Percentiles rank a stretch among this genome's conserved stretches.
Conservation (phyloP, 2,888 invertebrate genomes). For the Smittia aterrima region DNA sequence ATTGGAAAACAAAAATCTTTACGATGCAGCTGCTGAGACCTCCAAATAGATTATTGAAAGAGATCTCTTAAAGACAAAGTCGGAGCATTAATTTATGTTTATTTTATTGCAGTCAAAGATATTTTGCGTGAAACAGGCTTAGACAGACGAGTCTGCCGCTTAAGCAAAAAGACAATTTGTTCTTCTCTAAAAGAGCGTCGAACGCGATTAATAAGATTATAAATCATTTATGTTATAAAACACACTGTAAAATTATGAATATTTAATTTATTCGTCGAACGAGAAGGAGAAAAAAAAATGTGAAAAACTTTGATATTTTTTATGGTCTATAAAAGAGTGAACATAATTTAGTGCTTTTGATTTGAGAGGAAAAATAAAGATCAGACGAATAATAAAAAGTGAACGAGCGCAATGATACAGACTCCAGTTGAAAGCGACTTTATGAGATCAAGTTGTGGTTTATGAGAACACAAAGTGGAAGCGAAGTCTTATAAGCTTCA, state of each 20-base stretch:
- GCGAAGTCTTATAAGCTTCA: too few relatives aligned
- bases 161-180: neutral
- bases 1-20: constrained; percentile 34
- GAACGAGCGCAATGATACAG: neutral
- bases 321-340: constrained; percentile 36
- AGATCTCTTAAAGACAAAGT: neutral
- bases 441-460: neutral
- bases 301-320: constrained; percentile 22
- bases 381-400: neutral
- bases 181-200: neutral
- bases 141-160: too few relatives aligned
- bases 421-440: neutral
- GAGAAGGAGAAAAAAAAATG: neutral
- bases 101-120: neutral
- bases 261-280: constrained; percentile 28
- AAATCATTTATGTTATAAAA: constrained; percentile 41
- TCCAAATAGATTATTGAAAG: neutral
- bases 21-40: neutral
- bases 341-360: constrained; percentile 39
- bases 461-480: neutral
- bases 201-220: constrained; percentile 39
- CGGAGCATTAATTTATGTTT: neutral
- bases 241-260: constrained; percentile 40
- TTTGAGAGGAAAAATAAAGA: constrained; percentile 1
- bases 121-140: neutral